Base-by-base conservation (phyloP, 1,140 invertebrate species). In the Drosophila oshimai region DNA sequence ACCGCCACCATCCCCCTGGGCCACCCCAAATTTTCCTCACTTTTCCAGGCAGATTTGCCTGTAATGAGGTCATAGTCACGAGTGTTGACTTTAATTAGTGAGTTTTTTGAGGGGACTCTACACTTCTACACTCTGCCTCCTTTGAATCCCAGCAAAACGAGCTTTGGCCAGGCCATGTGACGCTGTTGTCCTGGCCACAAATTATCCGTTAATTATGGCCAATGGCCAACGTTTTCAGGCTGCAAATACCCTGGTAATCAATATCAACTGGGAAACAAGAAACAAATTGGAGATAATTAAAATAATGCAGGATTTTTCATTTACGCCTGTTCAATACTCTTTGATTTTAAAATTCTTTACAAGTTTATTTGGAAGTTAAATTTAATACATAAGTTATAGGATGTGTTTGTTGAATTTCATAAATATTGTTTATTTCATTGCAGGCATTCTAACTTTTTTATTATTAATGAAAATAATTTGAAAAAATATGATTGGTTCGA, bases 51-150 rank as follows among this genome's bases (percentile, higher is more conserved):
- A 75, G 75, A 80, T 86, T 81, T 86, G 72, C 69, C 72, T 69
- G 68, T 86, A 86, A 86, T 86, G 81, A 86, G 81, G 81, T 86
- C 81, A 77, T 87, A 81, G 72, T 80, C 74, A 80, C 81, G 78
- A 86, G 81, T 87, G 81, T 86, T 86, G 81, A 87, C 81, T 87
- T 86, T 86, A 86, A 86, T 86, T 86, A 86, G 81, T 80, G 80
- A 58, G 33, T 54, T 67, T 62, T 42, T 47, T 24, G 47, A 22
- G 41, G 41, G 6, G 6, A 26, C 12, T 13, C 41, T 6, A 6
- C 49, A 49, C 26, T 13, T n/a, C 24, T 6, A 6, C 49, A 49
- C 26, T 13, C 9, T 18, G 6, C 37, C 39, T 36, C 20, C 31
- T 65, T 74, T 55, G 45, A 64, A 53, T 72, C 42, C 37, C 57